Evolutionary conservation across 1,140 invertebrate species (phyloP), one percentile per base, ranked within the genome.

Genomic region (Drosophila trapezifrons): DNA sequence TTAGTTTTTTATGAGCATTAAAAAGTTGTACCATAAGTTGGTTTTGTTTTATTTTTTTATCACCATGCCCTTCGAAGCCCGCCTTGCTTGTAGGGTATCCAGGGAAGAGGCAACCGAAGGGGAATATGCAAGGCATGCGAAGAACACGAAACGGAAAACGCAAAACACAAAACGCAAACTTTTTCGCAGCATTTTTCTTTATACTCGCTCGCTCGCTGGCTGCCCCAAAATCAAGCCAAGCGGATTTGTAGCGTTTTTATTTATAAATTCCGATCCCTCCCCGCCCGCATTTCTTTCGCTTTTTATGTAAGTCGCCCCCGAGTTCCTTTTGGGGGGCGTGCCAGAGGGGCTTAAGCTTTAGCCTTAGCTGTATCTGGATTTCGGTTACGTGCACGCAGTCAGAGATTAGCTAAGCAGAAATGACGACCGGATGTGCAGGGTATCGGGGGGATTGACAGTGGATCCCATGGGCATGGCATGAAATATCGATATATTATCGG

Each of bases 351-450:
- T 57, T 8, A 45, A 29, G 54, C 40, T 37, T 29, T 43, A 40
- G 66, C 40, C 46, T 55, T 49, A 40, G 67, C 37, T 22, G 69
- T 42, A 52, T 49, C 43, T 59, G 47, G 57, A 57, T 59, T 63
- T 66, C 63, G 81, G 81, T 81, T 70, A 78, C 82, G 82, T 81
- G 69, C 83, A 72, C 64, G 74, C 69, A 69, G 78, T 54, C 60
- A 77, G 81, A 86, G 82, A 85, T 85, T 85, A 85, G 81, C 73
- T 85, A 86, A 85, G 64, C 81, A 86, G 69, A 81, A 85, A 81
- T 86, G 82, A 85, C 82, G 81, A 76, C 77, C 81, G 32, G 8
- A 37, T 64, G 54, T 49, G 37, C 45, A 73, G 51, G 32, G 25
- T 54, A 37, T n/a, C n/a, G n/a, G 32, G 12, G 42, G 43, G 47